Evolutionary conservation across 2,888 invertebrate species (phyloP).

Genomic region (Synanthedon andrenaeformis): DNA sequence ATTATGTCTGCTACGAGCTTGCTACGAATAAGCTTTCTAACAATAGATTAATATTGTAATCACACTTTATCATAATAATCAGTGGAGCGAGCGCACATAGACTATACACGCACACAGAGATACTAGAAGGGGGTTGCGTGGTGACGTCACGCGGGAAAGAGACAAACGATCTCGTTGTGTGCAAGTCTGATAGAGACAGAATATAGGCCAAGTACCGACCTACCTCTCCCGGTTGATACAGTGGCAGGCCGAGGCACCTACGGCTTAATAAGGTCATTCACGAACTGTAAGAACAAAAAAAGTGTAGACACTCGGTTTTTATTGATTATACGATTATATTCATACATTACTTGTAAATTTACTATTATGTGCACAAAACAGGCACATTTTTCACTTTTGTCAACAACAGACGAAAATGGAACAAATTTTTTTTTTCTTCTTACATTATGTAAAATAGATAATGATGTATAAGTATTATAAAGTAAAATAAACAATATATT

Average conservation of each 20-base stretch:
- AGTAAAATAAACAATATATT: too few species aligned
- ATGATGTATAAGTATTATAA: too few species aligned
- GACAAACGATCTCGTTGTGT: constrained; percentile 18
- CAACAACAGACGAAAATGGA: too few species aligned
- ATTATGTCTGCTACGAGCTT: too few species aligned
- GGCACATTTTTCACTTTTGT: too few species aligned
- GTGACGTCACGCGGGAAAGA: constrained; percentile 56
- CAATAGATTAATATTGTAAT: too few species aligned
- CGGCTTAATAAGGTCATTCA: constrained; percentile 39
- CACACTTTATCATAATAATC: constrained; percentile 13
- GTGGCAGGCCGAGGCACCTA: constrained; percentile 36
- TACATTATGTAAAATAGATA: too few species aligned
- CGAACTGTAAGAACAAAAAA: constrained; percentile 9
- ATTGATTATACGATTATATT: too few species aligned
- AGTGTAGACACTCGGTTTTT: constrained; percentile 4
- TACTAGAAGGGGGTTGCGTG: constrained; percentile 36
- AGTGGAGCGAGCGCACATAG: constrained; percentile 14
- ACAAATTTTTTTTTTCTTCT: too few species aligned
- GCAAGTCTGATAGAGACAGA: constrained; percentile 31
- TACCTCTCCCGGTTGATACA: constrained; percentile 48
- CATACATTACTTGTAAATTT: too few species aligned
- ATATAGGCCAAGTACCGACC: constrained; percentile 69
- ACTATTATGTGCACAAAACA: too few species aligned
- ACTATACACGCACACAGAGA: constrained; percentile 32
- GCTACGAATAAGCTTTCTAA: too few species aligned